These are phyloP conservation scores for Coremacera marginata DNA, from an alignment of 2,888 invertebrate species.

Conservation along the genomic window DNA sequence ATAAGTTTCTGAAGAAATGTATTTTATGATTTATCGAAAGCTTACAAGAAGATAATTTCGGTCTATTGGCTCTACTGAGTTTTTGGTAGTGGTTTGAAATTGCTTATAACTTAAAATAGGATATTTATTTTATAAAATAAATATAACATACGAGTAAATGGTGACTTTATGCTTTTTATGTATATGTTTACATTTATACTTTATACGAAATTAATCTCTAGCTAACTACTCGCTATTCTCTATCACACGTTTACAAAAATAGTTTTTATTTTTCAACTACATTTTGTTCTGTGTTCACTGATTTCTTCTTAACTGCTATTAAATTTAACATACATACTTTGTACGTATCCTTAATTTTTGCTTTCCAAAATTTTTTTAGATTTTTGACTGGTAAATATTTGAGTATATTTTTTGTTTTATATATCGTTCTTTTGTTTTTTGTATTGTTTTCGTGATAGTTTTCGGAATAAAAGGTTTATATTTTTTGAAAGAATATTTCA, in stretches of 20 bases:
- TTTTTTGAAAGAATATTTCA: not conserved
- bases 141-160: not conserved
- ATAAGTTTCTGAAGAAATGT: too few species aligned
- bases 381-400: not conserved
- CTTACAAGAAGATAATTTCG: too few species aligned
- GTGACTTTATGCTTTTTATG: not conserved
- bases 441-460: conserved; percentile 2
- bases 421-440: not conserved
- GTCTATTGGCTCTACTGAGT: too few species aligned
- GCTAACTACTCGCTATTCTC: conserved; percentile 27
- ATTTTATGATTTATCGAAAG: too few species aligned
- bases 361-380: not conserved
- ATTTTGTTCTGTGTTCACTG: conserved; percentile 26
- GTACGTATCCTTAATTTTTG: not conserved
- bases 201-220: conserved; percentile 28
- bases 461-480: not conserved
- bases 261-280: conserved; percentile 35
- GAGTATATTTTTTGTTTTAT: not conserved
- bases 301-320: conserved; percentile 1
- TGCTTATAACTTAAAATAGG: not conserved
- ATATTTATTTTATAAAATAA: not conserved
- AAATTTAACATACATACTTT: not conserved
- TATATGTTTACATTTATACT: not conserved
- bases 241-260: conserved; percentile 44
- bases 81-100: not conserved